Conservation (phyloP, 1,140 invertebrate species). For the Bombus superbus region DNA sequence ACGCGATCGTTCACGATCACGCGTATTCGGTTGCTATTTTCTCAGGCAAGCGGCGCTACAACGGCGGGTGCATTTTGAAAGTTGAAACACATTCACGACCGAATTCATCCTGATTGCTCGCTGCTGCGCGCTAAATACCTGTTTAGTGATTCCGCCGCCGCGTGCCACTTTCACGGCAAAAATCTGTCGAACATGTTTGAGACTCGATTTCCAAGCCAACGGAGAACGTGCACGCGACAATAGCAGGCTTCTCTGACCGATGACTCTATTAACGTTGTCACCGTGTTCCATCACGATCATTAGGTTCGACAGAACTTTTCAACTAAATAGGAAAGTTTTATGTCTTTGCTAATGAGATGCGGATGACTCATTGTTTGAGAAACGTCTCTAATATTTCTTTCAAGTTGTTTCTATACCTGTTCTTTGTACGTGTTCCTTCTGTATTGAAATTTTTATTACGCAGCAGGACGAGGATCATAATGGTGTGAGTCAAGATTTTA, state of each 20-base stretch:
- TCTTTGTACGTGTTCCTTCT: no score
- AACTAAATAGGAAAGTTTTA: neutral
- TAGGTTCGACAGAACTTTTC: neutral
- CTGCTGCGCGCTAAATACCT: constrained; percentile 48
- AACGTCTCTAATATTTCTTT: neutral
- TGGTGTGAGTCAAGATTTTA: no score
- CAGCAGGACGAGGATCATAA: no score
- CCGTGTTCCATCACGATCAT: neutral
- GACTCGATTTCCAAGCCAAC: constrained; percentile 27
- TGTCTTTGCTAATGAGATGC: neutral
- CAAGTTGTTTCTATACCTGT: no score
- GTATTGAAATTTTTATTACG: no score
- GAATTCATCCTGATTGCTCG: constrained; percentile 53
- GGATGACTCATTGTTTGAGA: neutral
- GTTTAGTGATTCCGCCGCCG: constrained; percentile 50
- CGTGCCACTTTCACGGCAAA: constrained; percentile 53
- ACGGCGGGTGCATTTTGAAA: constrained; percentile 49
- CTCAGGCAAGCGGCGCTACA: neutral
- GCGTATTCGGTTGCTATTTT: constrained; percentile 9
- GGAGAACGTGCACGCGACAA: constrained; percentile 27
- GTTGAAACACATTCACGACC: constrained; percentile 53
- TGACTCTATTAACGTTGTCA: neutral
- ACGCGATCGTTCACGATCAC: neutral
- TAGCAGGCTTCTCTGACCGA: neutral
- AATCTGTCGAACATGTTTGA: constrained; percentile 45